Conservation (phyloP, 2,888 invertebrate species). For the Drosophila cognata region DNA sequence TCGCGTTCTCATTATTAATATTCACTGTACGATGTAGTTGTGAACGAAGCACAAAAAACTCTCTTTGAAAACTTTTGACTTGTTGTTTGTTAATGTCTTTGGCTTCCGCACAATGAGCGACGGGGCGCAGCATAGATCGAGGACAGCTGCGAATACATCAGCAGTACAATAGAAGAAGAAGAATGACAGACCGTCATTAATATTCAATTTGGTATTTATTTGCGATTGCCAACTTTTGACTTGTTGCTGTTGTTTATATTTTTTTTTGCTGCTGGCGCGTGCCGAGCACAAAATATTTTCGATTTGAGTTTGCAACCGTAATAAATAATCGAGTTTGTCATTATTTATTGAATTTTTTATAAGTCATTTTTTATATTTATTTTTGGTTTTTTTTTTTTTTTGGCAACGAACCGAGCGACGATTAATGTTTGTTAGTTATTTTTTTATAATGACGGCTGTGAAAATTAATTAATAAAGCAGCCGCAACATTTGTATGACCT, state of each 20-base stretch:
- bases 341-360: constrained; percentile 36
- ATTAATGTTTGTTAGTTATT: constrained; percentile 35
- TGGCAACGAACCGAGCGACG: constrained; percentile 34
- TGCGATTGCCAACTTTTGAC: constrained; percentile 3
- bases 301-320: constrained; percentile 15
- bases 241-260: not conserved
- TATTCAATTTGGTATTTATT: not conserved
- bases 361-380: constrained; percentile 7
- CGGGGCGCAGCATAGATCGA: not conserved
- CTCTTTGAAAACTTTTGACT: constrained; percentile 2
- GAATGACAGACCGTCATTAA: not conserved
- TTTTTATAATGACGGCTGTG: constrained; percentile 39
- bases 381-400: constrained; percentile 3
- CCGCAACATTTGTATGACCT: constrained; percentile 40
- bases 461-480: constrained; percentile 48
- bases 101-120: not conserved
- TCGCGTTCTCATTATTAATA: not conserved
- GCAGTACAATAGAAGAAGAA: not conserved
- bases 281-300: constrained; percentile 32
- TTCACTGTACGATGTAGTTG: not conserved
- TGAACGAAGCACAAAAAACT: not conserved
- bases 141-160: not conserved
- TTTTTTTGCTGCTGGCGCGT: constrained; percentile 34
- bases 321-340: constrained; percentile 35
- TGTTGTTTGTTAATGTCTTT: not conserved